These are phyloP conservation scores for Callimorpha dominula DNA, from an alignment of 2,888 invertebrate species.

Conservation along the genomic window DNA sequence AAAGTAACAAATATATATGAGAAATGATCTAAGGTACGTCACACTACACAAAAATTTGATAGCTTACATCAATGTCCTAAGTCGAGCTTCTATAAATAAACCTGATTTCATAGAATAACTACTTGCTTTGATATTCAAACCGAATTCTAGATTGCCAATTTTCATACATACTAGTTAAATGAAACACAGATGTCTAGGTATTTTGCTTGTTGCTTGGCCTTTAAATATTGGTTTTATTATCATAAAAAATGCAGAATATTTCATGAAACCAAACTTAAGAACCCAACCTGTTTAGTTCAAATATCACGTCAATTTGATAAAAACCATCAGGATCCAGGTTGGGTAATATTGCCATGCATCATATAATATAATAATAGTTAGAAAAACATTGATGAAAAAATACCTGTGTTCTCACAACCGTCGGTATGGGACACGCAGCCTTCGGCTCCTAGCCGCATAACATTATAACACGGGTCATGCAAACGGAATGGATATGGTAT, in stretches of 20 bases:
- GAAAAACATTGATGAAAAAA: conserved; percentile 65
- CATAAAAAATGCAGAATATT: neutral
- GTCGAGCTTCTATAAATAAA: neutral
- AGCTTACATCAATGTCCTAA: neutral
- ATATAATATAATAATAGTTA: neutral
- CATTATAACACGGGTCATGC: conserved; percentile 89
- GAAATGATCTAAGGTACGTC: neutral
- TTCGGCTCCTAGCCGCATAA: conserved; percentile 92
- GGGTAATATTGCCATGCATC: neutral
- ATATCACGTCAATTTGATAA: neutral
- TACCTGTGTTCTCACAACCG: conserved; percentile 97
- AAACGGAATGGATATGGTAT: conserved; percentile 73
- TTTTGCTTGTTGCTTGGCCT: too few relatives aligned
- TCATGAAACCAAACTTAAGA: neutral
- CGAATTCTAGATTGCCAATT: neutral
- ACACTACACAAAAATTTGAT: neutral
- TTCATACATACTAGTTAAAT: too few relatives aligned
- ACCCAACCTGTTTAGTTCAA: neutral
- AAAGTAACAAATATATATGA: neutral
- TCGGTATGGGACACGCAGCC: conserved; percentile 97
- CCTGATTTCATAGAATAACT: conserved; percentile 1
- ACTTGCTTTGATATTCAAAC: neutral
- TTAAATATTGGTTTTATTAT: neutral
- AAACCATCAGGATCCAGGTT: neutral
- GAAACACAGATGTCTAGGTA: too few relatives aligned